phyloP scores from a whole-genome alignment of 2,113 vertebrate species.

The Leucoraja erinaceus region DNA sequence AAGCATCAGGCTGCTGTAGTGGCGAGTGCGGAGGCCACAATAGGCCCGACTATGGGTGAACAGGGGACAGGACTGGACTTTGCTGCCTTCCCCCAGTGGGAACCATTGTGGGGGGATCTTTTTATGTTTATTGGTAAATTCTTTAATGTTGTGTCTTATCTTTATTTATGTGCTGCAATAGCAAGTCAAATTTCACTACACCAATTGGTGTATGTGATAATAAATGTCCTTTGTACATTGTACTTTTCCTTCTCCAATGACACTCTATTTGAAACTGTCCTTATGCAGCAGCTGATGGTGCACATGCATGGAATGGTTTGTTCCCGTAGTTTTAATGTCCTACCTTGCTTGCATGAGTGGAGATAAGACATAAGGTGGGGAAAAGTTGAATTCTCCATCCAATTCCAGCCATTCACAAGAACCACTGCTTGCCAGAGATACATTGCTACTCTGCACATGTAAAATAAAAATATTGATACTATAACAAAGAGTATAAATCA shows the following conservation, averaged over 20 bases:
- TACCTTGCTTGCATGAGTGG: constrained; percentile 51
- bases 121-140: too few relatives aligned
- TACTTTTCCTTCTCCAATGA: not conserved
- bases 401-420: constrained; percentile 65
- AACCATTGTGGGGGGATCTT: too few relatives aligned
- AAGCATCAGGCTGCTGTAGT: too few relatives aligned
- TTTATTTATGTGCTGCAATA: too few relatives aligned
- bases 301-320: not conserved
- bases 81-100: too few relatives aligned
- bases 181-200: too few relatives aligned
- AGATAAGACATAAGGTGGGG: constrained; percentile 37
- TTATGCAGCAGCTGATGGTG: not conserved
- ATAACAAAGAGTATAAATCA: not conserved
- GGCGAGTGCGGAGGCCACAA: too few relatives aligned
- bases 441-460: constrained; percentile 62
- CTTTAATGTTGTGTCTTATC: too few relatives aligned
- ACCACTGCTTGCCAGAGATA: constrained; percentile 44
- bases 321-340: not conserved
- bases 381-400: constrained; percentile 50
- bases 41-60: too few relatives aligned
- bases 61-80: too few relatives aligned
- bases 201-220: too few relatives aligned
- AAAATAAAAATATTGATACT: constrained; percentile 6
- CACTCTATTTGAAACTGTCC: not conserved
- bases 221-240: too few relatives aligned